Evolutionary conservation across 2,888 invertebrate genomes (phyloP).

Genomic region (Magallana nippona): DNA sequence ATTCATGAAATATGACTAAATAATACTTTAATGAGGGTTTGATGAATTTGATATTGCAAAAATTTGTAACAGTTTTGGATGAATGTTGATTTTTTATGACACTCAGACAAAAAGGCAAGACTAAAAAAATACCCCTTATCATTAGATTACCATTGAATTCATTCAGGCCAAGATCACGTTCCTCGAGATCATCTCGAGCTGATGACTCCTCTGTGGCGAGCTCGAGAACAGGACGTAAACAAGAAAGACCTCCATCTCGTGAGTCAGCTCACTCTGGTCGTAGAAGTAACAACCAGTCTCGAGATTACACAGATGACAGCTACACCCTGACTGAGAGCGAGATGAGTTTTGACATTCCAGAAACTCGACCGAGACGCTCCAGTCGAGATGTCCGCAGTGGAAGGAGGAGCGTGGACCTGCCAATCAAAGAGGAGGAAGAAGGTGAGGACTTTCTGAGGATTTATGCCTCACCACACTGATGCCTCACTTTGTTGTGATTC

Average conservation of each 20-base stretch:
- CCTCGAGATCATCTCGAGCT: slow-evolving; percentile 58
- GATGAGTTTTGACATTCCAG: slow-evolving; percentile 64
- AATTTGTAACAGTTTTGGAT: no score
- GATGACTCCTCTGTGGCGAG: slow-evolving; percentile 59
- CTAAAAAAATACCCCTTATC: no score
- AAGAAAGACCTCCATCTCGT: slow-evolving; percentile 51
- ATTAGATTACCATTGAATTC: no score
- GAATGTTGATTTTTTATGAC: no score
- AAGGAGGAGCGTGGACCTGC: slow-evolving; percentile 43
- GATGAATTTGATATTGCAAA: no score
- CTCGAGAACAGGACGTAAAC: slow-evolving; percentile 55
- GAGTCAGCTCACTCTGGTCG: slow-evolving; percentile 50
- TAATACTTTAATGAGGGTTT: no score
- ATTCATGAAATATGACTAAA: no score
- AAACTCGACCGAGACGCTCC: slow-evolving; percentile 44
- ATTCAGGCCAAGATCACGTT: slow-evolving; percentile 61
- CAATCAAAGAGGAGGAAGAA: slow-evolving; percentile 57
- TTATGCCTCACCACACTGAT: neutral
- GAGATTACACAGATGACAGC: slow-evolving; percentile 64
- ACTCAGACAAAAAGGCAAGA: no score
- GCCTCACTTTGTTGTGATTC: neutral
- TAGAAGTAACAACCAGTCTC: slow-evolving; percentile 52
- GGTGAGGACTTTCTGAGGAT: slow-evolving; percentile 45
- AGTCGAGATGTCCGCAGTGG: slow-evolving; percentile 43
- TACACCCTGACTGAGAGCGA: slow-evolving; percentile 66